Percentiles rank a stretch among this genome's conserved stretches.
Evolutionary conservation across 1,140 invertebrate genomes (phyloP).

Genomic region (Drosophila dunni): DNA sequence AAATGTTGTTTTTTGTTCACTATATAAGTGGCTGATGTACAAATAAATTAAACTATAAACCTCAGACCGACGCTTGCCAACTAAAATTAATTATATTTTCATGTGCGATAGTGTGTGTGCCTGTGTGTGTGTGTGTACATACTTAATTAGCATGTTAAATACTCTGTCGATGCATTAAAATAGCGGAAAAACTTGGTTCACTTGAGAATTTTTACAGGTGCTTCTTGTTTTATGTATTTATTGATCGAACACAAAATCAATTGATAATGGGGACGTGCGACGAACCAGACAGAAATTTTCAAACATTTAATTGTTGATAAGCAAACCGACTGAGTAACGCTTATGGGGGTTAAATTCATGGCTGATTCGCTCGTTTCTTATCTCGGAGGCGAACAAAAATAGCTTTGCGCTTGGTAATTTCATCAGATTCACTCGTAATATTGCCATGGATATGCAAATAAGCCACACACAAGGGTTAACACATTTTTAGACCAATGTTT

Average conservation of each 20-base stretch:
- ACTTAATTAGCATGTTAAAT: slow-evolving; percentile 29
- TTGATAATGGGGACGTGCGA: slow-evolving; percentile 33
- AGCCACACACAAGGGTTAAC: slow-evolving; percentile 13
- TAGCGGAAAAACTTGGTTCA: slow-evolving; percentile 2
- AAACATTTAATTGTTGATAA: neutral
- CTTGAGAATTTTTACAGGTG: slow-evolving; percentile 29
- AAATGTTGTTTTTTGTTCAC: slow-evolving; percentile 52
- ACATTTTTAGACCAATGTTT: slow-evolving; percentile 14
- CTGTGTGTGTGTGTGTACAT: slow-evolving; percentile 6
- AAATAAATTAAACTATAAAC: slow-evolving; percentile 41
- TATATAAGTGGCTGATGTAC: slow-evolving; percentile 8
- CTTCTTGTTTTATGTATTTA: neutral
- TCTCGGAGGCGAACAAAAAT: slow-evolving; percentile 23
- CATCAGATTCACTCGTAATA: slow-evolving; percentile 6
- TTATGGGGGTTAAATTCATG: slow-evolving; percentile 14
- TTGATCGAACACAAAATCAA: slow-evolving; percentile 27
- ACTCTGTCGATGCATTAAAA: neutral
- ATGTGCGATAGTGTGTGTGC: neutral
- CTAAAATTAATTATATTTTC: slow-evolving; percentile 5
- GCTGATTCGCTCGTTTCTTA: slow-evolving; percentile 19
- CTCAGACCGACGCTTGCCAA: slow-evolving; percentile 17
- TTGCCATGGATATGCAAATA: slow-evolving; percentile 19
- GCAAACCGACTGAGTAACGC: neutral
- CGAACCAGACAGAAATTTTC: neutral
- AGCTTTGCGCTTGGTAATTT: slow-evolving; percentile 13